Percentiles rank a stretch among this genome's conserved stretches.
Conservation (phyloP, 92 coral and sea anemone species). For the Parazoanthus atlanticus region DNA sequence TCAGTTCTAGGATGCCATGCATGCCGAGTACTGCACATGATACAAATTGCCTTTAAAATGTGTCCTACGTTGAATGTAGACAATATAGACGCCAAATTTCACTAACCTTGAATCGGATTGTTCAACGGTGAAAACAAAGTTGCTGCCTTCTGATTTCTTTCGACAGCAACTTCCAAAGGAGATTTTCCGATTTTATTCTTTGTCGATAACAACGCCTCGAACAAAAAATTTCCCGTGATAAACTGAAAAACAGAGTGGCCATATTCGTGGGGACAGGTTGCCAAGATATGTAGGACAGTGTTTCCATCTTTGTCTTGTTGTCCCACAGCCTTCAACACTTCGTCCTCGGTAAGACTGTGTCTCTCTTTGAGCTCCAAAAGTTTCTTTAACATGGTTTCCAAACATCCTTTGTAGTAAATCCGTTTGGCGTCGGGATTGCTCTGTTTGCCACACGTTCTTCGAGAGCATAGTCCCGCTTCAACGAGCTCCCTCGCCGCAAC, state of each 20-base stretch:
- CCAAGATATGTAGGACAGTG: constrained; percentile 55
- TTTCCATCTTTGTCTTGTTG: constrained; percentile 57
- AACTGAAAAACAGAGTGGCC: constrained; percentile 52
- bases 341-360: constrained; percentile 25
- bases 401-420: constrained; percentile 60
- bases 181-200: constrained; percentile 42
- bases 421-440: constrained; percentile 53
- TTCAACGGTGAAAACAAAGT: constrained; percentile 37
- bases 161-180: constrained; percentile 26
- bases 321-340: constrained; percentile 46
- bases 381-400: constrained; percentile 57
- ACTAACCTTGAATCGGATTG: constrained; percentile 30
- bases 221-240: constrained; percentile 43
- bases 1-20: no score
- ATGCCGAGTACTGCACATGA: neutral
- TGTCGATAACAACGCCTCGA: constrained; percentile 28
- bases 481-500: constrained; percentile 59
- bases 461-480: constrained; percentile 51
- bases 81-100: neutral
- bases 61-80: no score
- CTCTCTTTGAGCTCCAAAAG: constrained; percentile 51
- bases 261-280: constrained; percentile 37
- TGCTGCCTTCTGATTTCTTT: constrained; percentile 29
- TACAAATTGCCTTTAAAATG: no score
- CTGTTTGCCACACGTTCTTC: constrained; percentile 36